Percentiles rank a stretch among this genome's conserved stretches.
Evolutionary conservation across 2,888 invertebrate genomes (phyloP).

Genomic region (Drosophila antonietae): DNA sequence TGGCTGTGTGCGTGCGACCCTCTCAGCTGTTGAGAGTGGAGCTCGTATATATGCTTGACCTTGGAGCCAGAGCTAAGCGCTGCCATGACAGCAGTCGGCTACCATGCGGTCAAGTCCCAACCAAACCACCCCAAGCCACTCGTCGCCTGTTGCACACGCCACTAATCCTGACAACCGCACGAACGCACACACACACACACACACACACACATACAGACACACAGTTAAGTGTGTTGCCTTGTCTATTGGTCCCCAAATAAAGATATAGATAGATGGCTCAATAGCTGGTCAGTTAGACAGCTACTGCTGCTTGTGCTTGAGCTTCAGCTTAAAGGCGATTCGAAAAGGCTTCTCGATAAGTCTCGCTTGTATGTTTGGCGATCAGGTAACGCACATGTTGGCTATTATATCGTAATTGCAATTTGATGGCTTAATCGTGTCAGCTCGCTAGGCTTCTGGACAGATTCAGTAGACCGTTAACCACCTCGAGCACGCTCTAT

Average conservation of each 20-base stretch:
- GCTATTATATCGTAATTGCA: slow-evolving; percentile 6
- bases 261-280: slow-evolving; percentile 2
- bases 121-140: not conserved
- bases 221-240: slow-evolving; percentile 3
- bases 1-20: slow-evolving; percentile 11
- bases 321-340: not conserved
- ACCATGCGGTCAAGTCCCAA: slow-evolving; percentile 30
- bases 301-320: not conserved
- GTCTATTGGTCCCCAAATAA: slow-evolving; percentile 1
- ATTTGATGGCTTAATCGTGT: slow-evolving; percentile 25
- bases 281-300: not conserved
- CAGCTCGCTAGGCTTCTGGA: slow-evolving; percentile 4
- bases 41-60: slow-evolving; percentile 49
- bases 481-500: not conserved
- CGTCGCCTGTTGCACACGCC: slow-evolving; percentile 55
- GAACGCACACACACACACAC: not conserved
- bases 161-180: slow-evolving; percentile 54
- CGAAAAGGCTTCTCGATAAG: slow-evolving; percentile 4
- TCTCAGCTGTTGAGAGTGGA: slow-evolving; percentile 36
- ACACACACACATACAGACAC: slow-evolving; percentile 20
- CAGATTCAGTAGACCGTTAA: slow-evolving; percentile 19
- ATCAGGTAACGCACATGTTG: not conserved
- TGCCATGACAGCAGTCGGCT: slow-evolving; percentile 65
- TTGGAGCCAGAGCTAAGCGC: slow-evolving; percentile 59
- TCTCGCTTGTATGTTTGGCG: not conserved